phyloP scores from a whole-genome alignment of 2,888 invertebrate genomes.

The Pyrochroa serraticornis region DNA sequence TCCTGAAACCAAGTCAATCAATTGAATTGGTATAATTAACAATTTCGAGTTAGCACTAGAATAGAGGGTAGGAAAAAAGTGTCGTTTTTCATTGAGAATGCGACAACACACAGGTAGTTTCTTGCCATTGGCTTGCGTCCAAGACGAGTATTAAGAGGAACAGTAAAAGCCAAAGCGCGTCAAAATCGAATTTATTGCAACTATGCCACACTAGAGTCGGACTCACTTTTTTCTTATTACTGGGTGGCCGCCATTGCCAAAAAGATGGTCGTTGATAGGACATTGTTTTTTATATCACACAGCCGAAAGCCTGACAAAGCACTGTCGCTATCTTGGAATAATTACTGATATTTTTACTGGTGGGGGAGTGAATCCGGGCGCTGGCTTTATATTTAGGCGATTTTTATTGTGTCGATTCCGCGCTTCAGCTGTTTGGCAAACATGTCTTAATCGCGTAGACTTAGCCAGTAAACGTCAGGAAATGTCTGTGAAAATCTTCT shows the following conservation, averaged over 20 bases:
- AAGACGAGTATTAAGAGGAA: not conserved
- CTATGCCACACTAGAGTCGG: conserved; percentile 44
- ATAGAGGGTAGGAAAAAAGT: not conserved
- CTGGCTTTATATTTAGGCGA: conserved; percentile 53
- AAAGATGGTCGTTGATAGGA: conserved; percentile 69
- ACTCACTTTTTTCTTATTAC: conserved; percentile 58
- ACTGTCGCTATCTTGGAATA: conserved; percentile 44
- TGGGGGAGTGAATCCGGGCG: conserved; percentile 51
- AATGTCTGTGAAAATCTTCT: conserved; percentile 42
- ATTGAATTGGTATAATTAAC: not conserved
- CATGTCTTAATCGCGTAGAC: conserved; percentile 2
- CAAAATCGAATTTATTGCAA: not conserved
- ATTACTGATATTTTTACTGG: conserved; percentile 48
- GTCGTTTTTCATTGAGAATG: too few relatives aligned
- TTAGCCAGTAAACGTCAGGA: conserved; percentile 18
- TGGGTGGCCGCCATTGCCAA: conserved; percentile 61
- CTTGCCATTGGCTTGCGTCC: too few relatives aligned
- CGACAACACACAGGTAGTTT: too few relatives aligned
- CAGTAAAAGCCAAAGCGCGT: not conserved
- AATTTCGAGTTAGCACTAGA: not conserved
- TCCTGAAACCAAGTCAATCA: too few relatives aligned
- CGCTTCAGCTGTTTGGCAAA: conserved; percentile 46
- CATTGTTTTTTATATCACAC: conserved; percentile 52
- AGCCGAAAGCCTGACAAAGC: conserved; percentile 44
- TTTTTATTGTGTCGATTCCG: conserved; percentile 47